These are phyloP conservation scores for Saccopteryx bilineata DNA, from an alignment of 2,113 vertebrate species.

Conservation along the genomic window DNA sequence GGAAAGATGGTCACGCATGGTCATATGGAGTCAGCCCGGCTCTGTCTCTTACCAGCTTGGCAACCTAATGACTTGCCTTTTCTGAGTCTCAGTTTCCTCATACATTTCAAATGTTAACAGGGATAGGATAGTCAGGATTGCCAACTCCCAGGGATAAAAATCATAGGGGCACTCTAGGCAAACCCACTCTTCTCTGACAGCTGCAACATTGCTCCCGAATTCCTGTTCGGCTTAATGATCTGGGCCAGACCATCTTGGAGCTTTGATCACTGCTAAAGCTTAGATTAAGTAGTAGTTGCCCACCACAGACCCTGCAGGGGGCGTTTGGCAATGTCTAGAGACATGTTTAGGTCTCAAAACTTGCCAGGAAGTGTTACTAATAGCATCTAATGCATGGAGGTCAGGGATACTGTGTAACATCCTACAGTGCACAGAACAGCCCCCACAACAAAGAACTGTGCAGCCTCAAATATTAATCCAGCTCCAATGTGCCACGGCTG, in stretches of 20 bases:
- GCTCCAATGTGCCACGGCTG: background rate
- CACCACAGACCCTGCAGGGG: background rate
- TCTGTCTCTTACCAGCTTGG: background rate
- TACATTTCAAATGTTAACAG: background rate
- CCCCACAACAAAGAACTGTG: background rate
- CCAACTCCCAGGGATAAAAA: background rate
- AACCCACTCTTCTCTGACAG: background rate
- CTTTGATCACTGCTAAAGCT: background rate
- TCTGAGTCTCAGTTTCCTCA: conserved; percentile 9
- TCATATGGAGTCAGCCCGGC: background rate
- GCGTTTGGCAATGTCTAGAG: background rate
- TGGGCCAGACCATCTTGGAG: background rate
- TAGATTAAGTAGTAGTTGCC: background rate
- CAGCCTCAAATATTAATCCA: background rate
- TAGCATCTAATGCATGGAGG: background rate
- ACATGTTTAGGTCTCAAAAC: background rate
- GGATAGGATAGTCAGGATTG: background rate
- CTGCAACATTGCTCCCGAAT: background rate
- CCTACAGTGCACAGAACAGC: background rate
- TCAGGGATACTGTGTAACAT: background rate
- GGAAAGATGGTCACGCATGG: background rate
- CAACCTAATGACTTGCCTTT: background rate
- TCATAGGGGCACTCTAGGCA: background rate
- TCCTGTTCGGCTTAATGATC: background rate
- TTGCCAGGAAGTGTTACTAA: no score